phyloP scores from a whole-genome alignment of 2,113 vertebrate species.

The Haliaeetus leucogaster region DNA sequence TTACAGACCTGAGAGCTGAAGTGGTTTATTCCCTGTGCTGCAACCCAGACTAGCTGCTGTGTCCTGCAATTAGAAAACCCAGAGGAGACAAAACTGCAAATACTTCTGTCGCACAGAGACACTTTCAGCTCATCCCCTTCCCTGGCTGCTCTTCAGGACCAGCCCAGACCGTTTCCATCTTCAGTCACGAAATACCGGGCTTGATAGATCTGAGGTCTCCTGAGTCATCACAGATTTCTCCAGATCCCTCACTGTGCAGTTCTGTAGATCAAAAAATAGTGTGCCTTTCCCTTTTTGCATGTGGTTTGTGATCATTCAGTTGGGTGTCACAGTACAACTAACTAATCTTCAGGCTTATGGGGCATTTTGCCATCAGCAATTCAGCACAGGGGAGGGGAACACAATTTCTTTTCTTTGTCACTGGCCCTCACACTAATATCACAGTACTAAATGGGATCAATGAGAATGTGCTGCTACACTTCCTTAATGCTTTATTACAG shows the following conservation, averaged over 20 bases:
- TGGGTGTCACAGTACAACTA: neutral
- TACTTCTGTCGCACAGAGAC: neutral
- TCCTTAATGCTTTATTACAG: constrained; percentile 64
- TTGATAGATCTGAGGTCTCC: neutral
- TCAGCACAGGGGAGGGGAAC: neutral
- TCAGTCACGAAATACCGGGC: neutral
- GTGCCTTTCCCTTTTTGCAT: neutral
- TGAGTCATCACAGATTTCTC: neutral
- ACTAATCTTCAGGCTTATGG: neutral
- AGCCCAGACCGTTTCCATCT: neutral
- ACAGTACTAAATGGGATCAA: constrained; percentile 11
- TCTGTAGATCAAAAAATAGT: neutral
- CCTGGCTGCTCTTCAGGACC: neutral
- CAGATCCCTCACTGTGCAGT: neutral
- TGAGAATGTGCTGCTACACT: constrained; percentile 48
- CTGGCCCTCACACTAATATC: neutral
- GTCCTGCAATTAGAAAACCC: neutral
- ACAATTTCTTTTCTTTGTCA: constrained; percentile 4
- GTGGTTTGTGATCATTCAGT: neutral
- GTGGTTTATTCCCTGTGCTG: neutral
- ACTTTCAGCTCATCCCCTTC: neutral
- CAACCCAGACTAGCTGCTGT: neutral
- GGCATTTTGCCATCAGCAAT: neutral
- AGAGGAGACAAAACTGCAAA: neutral
- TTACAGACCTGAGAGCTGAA: neutral